Evolutionary conservation across 2,797 vertebrate genomes (phyloP).

Genomic region (Scomberomorus guttatus): DNA sequence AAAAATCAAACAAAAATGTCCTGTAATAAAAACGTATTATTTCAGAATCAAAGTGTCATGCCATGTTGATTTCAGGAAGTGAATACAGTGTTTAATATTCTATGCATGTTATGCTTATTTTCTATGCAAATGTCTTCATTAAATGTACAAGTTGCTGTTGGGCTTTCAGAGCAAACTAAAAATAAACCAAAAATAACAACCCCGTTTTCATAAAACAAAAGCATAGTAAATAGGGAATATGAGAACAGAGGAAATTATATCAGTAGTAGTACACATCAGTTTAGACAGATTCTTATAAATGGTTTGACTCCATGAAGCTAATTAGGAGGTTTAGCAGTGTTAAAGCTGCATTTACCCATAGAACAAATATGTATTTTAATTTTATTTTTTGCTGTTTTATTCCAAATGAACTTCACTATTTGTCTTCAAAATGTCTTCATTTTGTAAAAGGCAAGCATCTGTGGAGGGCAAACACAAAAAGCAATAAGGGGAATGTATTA

Average conservation of each 20-base stretch:
- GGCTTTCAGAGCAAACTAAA: background rate
- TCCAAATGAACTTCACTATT: background rate
- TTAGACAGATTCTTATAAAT: background rate
- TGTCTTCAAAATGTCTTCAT: background rate
- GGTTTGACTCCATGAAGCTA: background rate
- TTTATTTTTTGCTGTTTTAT: background rate
- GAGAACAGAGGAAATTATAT: background rate
- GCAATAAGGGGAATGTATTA: background rate
- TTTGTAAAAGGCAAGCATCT: background rate
- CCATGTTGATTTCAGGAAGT: background rate
- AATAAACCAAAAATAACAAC: background rate
- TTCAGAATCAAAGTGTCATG: background rate
- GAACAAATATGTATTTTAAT: background rate
- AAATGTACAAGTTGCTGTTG: background rate
- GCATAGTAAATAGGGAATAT: background rate
- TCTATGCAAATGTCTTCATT: background rate
- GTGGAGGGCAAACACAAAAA: background rate
- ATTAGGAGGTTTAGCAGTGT: background rate
- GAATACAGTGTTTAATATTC: background rate
- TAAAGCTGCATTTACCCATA: background rate
- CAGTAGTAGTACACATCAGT: background rate
- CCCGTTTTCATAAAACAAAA: background rate
- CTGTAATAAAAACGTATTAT: background rate
- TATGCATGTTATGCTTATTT: background rate
- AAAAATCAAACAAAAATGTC: background rate